These are phyloP conservation scores for Drosophila repletoides DNA, from an alignment of 1,140 invertebrate species.

Conservation along the genomic window DNA sequence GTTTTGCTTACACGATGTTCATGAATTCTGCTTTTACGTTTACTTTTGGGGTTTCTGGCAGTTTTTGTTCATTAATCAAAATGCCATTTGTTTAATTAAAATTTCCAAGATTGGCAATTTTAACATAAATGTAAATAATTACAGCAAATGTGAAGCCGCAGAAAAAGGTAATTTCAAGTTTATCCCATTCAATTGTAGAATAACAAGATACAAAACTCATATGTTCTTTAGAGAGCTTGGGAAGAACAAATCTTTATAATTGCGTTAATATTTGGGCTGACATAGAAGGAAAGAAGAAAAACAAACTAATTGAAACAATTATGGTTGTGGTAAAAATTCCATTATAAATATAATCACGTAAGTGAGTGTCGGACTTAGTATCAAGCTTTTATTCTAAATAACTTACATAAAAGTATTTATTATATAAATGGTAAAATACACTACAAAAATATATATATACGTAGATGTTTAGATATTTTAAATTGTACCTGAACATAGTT, in stretches of 20 bases:
- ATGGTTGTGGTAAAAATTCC: slow-evolving; percentile 6
- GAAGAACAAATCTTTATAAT: slow-evolving; percentile 2
- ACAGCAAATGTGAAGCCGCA: background rate
- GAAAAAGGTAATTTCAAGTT: background rate
- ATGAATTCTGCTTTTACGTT: slow-evolving; percentile 27
- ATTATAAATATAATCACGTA: background rate
- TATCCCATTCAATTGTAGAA: background rate
- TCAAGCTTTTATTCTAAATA: too few species aligned
- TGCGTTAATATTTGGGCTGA: background rate
- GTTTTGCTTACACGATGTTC: slow-evolving; percentile 44
- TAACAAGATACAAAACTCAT: too few species aligned
- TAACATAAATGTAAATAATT: slow-evolving; percentile 44
- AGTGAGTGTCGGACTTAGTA: too few species aligned
- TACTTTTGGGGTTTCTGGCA: slow-evolving; percentile 27
- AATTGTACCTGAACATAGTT: too few species aligned
- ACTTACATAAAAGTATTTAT: too few species aligned
- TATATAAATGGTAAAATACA: too few species aligned
- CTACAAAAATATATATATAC: too few species aligned
- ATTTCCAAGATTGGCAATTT: slow-evolving; percentile 39
- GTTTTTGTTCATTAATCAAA: slow-evolving; percentile 66
- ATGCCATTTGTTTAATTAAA: slow-evolving; percentile 68
- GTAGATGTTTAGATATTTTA: too few species aligned
- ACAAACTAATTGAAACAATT: slow-evolving; percentile 9
- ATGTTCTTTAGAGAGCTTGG: background rate
- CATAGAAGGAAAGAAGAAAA: background rate